Evolutionary conservation across 2,797 vertebrate species (phyloP).

Genomic region (Arrhamphus sclerolepis): DNA sequence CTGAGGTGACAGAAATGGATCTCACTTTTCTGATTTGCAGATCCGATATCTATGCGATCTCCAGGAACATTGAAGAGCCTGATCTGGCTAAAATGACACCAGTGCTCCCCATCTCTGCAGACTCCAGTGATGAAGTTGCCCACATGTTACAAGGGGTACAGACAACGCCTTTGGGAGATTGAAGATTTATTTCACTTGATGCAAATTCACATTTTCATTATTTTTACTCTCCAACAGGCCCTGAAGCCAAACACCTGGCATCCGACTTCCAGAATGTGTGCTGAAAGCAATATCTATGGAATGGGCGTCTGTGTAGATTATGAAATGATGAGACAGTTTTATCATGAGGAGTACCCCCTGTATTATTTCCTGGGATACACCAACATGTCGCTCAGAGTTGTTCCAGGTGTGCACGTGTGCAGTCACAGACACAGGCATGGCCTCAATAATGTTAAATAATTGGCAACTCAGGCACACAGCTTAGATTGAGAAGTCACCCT

Average conservation of each 20-base stretch:
- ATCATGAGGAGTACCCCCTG: conserved; percentile 75
- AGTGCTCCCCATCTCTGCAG: conserved; percentile 52
- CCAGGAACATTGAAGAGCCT: conserved; percentile 76
- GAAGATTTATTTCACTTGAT: not conserved
- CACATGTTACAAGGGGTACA: conserved; percentile 47
- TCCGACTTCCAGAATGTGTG: conserved; percentile 58
- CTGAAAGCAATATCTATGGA: conserved; percentile 67
- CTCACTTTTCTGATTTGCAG: conserved; percentile 55
- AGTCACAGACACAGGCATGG: not conserved
- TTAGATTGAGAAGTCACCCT: not conserved
- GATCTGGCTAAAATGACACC: conserved; percentile 67
- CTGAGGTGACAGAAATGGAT: not conserved
- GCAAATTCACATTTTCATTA: not conserved
- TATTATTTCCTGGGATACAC: conserved; percentile 80
- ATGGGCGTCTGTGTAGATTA: conserved; percentile 72
- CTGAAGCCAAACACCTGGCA: conserved; percentile 51
- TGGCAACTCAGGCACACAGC: not conserved
- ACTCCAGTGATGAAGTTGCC: conserved; percentile 11
- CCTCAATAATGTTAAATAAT: not conserved
- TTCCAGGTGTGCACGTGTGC: conserved; percentile 67
- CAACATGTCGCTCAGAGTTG: conserved; percentile 56
- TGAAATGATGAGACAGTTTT: conserved; percentile 69
- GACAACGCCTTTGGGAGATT: not conserved
- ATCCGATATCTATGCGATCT: conserved; percentile 76
- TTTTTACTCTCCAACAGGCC: conserved; percentile 33